These are phyloP conservation scores for Chrysina gloriosa DNA, from an alignment of 2,888 invertebrate species.

Conservation along the genomic window DNA sequence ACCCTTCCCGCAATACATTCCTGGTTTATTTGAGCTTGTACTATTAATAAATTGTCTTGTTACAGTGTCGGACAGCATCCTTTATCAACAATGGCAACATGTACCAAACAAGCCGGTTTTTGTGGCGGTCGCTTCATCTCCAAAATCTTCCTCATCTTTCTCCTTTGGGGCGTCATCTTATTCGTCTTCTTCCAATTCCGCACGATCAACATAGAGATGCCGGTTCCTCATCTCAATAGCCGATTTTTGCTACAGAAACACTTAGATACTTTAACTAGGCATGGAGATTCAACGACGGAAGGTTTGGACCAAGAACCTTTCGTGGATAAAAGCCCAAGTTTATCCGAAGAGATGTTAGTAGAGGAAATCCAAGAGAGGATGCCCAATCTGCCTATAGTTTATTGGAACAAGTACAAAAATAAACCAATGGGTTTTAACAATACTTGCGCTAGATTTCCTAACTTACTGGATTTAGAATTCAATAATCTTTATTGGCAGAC, in stretches of 20 bases:
- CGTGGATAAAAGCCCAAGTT: conserved; percentile 71
- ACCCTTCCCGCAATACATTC: too few species aligned
- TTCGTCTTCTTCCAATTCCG: conserved; percentile 64
- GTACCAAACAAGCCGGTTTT: conserved; percentile 45
- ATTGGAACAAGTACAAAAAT: conserved; percentile 86
- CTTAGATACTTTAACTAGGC: conserved; percentile 61
- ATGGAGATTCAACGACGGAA: conserved; percentile 63
- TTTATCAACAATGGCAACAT: conserved; percentile 46
- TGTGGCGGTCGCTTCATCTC: conserved; percentile 65
- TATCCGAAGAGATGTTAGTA: conserved; percentile 79
- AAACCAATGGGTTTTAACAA: conserved; percentile 77
- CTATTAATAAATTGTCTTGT: conserved; percentile 1
- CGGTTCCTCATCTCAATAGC: conserved; percentile 63
- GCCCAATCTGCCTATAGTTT: conserved; percentile 86
- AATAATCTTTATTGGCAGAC: conserved; percentile 96
- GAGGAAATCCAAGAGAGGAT: conserved; percentile 82
- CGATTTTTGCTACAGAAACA: conserved; percentile 68
- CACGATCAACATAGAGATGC: conserved; percentile 61
- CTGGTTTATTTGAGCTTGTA: not conserved
- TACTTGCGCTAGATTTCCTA: conserved; percentile 87
- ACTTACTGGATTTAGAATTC: conserved; percentile 90
- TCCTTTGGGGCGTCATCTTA: conserved; percentile 66
- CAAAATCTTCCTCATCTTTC: conserved; percentile 64
- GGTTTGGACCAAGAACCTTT: conserved; percentile 69
- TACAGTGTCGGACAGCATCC: conserved; percentile 18